Base-by-base conservation (phyloP, 2,797 vertebrate genomes). In the Arremon aurantiirostris region DNA sequence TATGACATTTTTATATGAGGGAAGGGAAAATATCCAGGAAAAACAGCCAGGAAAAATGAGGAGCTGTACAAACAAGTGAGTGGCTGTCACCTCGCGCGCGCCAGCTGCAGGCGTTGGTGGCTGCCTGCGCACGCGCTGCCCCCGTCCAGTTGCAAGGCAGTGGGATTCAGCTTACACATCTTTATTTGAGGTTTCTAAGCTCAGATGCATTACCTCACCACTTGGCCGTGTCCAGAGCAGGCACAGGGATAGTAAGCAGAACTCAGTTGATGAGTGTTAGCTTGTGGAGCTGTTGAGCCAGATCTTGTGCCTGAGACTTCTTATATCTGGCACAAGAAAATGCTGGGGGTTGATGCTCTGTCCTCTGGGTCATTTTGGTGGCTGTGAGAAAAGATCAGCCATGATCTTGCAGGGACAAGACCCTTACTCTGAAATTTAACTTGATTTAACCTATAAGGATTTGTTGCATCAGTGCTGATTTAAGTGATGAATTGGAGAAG, bases 21-120 rank as follows among this genome's bases (percentile, higher is more conserved):
- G 35, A 68, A 76, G 26, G 50, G 69, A 85, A 94, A 84, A 34
- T 47, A 61, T 70, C 63, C 68, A 53, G 72, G 56, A 66, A 70
- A 93, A 93, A 34, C 34, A 77, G 61, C 44, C 55, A 91, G 72
- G 86, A 92, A 89, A 92, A 90, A 44, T 52, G 55, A 66, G 78
- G 55, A 92, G 28, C 64, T 69, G 70, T 41, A 41, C 39, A 53
- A 72, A 63, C 32, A 82, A 59, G 59, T 14, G 72, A 76, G 26
- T 79, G 70, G 14, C 44, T 63, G 47, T 66, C 81, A 44, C 59
- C 82, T 77, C 12, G 6, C 34, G 23, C 66, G 34, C 0, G 1
- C 28, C 49, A 80, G 32, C 57, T 63, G n/a, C 34, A 73, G 64
- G 42, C 53, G 13, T 1, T 70, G 82, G 91, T 89, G 47, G 50